phyloP scores from a whole-genome alignment of 2,113 vertebrate genomes.

The Columba livia region DNA sequence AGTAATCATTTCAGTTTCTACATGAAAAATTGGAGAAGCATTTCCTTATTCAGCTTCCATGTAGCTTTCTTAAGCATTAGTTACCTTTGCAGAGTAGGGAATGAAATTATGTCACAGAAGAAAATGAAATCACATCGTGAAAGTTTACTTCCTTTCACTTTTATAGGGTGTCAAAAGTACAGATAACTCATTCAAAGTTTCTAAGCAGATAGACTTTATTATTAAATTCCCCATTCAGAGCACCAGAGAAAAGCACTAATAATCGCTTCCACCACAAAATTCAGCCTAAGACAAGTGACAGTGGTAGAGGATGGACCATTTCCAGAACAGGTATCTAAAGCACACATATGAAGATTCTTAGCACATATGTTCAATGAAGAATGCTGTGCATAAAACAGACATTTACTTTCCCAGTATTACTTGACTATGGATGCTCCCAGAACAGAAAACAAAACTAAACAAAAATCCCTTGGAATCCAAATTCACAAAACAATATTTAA shows the following conservation, averaged over 20 bases:
- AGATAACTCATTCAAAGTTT: background rate
- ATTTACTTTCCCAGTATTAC: background rate
- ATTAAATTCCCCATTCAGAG: background rate
- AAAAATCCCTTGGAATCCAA: background rate
- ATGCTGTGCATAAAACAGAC: background rate
- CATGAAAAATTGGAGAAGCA: background rate
- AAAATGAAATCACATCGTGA: background rate
- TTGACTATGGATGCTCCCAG: background rate
- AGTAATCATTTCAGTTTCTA: background rate
- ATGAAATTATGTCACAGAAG: background rate
- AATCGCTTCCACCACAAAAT: background rate
- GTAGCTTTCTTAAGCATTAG: background rate
- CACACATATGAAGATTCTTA: background rate
- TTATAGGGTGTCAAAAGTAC: background rate
- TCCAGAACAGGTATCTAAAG: background rate
- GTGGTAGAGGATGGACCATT: fast-evolving
- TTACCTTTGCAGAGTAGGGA: background rate
- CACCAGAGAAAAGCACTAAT: background rate
- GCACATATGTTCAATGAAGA: background rate
- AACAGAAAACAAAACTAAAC: background rate
- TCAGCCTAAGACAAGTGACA: background rate
- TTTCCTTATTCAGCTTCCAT: background rate
- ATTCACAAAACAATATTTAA: background rate
- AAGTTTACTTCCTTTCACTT: background rate
- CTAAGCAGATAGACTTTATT: background rate